Evolutionary conservation across 2,888 invertebrate genomes (phyloP), one percentile per base, ranked within the genome.

Genomic region (Myopa testacea): DNA sequence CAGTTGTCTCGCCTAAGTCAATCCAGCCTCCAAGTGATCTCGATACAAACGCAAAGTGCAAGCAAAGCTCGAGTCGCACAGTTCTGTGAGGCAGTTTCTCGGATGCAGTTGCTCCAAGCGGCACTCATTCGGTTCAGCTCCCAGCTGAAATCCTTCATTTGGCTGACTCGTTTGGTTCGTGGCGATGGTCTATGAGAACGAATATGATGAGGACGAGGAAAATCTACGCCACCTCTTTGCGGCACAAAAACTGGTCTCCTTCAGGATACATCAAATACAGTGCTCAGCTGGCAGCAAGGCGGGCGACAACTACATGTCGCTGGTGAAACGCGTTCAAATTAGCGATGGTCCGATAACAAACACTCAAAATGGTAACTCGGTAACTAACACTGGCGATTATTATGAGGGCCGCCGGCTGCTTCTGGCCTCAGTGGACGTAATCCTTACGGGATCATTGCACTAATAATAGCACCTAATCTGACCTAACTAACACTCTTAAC

Each of bases 281-380:
- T 87, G 86, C 81, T 82, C 80, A 71, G 84, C 88, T 45, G 89
- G 89, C 72, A 88, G 88, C 80, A 86, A 85, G 82, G 84, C 85
- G 70, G 89, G 89, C 69, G 89, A 89, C 81, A 89, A 89, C 80
- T 89, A 89, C 75, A 89, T 89, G 89, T 88, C 88, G 19, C 84
- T 87, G 73, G 87, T 89, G 38, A 88, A 88, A 81, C 86, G 89
- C 26, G 82, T 88, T 26, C 83, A 84, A 73, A 84, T 89, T 34
- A 84, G 75, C 58, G 84, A 82, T 6, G 74, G 71, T 19, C 75
- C 40, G 14, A 81, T 83, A 4, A 75, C 70, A 26, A 73, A 81
- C 77, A 80, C 78, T 34, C 68, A 83, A 80, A 81, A 82, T 83
- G 85, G 84, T 82, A 81, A 68, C 37, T 72, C 45, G 19, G 34